Base-by-base conservation (phyloP, 37 sponge, comb jelly and placozoan species). In the Beroe forskalii region DNA sequence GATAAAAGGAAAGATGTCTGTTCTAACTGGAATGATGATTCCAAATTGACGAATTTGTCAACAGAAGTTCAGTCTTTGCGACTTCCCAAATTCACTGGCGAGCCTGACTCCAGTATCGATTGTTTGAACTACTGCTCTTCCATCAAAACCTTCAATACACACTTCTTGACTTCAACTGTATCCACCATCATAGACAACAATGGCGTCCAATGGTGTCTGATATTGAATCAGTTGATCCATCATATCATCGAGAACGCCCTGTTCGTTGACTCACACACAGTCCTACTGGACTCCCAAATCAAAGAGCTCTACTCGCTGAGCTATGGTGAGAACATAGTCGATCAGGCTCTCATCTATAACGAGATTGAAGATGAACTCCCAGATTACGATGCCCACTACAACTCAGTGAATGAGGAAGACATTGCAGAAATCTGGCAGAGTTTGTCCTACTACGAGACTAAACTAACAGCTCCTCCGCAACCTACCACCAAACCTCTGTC, bases 161-260 rank as follows among this genome's bases (percentile, higher is more conserved):
- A 28, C 19, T 36, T 72, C 20, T 38, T 72, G 8, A 4, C 27
- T 4, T 28, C 76, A 4, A 32, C 40, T 1, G 22, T 72, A 3
- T 72, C 40, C 27, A 20, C 40, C 6, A 33, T 72, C 30, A 20
- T 72, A 36, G 76, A 72, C 38, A 9, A 43, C 23, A 35, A 32
- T n/a, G 86, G 86, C 17, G 86, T 80, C 19, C 43, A 80, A 37
- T 80, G 86, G 86, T 72, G 86, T 43, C n/a, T 27, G 25, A 80
- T 80, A 44, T 43, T 80, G 86, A 80, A 80, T 43, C 43, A 80
- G 40, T 22, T 80, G 19, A 80, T 80, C 23, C 86, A 39, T 22
- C 86, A 39, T 38, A 9, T 35, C 55, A 72, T 80, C 28, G 86
- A 80, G 40, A 80, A 80, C 42, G 86, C 48, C 19, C 19, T 80